These are phyloP conservation scores for Illadopsis cleaveri DNA, from an alignment of 2,113 vertebrate species.

Conservation along the genomic window DNA sequence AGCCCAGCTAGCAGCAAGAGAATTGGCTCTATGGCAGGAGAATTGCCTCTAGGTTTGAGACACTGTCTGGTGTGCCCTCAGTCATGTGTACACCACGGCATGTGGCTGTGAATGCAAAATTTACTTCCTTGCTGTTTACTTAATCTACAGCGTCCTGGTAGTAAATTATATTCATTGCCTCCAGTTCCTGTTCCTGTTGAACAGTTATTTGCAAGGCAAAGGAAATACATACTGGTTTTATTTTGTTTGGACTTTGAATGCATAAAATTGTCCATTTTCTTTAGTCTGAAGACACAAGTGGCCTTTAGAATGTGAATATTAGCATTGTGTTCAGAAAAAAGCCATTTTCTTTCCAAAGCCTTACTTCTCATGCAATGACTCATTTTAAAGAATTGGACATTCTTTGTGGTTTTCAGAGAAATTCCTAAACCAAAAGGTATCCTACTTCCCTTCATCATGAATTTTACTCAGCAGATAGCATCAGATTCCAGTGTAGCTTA, in stretches of 20 bases:
- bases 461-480: not conserved
- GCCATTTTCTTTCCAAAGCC: not conserved
- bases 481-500: not conserved
- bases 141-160: not conserved
- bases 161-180: constrained; percentile 27
- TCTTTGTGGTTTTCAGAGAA: not conserved
- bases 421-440: not conserved
- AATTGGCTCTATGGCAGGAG: not conserved
- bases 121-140: constrained; percentile 2
- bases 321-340: not conserved
- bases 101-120: not conserved
- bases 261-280: not conserved
- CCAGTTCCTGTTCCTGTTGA: not conserved
- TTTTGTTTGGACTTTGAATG: not conserved
- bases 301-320: constrained; percentile 16
- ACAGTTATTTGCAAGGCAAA: constrained; percentile 37
- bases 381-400: not conserved
- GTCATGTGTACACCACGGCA: accelerated
- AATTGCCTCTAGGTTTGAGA: not conserved
- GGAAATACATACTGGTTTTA: not conserved
- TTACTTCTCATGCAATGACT: not conserved
- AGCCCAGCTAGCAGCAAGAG: not conserved
- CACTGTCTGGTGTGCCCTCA: not conserved
- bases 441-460: not conserved
- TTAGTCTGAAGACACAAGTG: not conserved